Evolutionary conservation across 2,888 invertebrate genomes (phyloP).

Genomic region (Lysandra bellargus): DNA sequence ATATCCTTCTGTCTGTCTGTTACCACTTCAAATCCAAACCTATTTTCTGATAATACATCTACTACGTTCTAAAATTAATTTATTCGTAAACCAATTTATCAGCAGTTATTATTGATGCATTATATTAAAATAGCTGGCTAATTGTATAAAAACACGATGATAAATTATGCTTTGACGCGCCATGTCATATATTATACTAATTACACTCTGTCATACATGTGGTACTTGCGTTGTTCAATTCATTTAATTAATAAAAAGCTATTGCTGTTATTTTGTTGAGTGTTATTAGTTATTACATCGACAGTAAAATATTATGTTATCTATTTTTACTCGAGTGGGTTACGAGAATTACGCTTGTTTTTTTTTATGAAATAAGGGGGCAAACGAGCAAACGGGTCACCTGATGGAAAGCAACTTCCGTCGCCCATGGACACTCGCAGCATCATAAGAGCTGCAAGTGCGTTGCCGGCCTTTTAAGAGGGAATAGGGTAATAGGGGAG

Average conservation of each 20-base stretch:
- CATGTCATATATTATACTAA: background rate
- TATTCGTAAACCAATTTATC: background rate
- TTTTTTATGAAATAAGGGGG: too few species aligned
- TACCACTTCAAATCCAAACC: too few species aligned
- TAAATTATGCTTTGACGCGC: background rate
- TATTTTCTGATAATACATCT: too few species aligned
- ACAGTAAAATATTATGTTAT: background rate
- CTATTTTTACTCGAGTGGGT: background rate
- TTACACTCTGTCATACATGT: background rate
- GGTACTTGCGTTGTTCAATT: background rate
- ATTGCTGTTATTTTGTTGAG: background rate
- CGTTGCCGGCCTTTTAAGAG: too few species aligned
- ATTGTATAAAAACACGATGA: background rate
- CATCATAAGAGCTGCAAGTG: too few species aligned
- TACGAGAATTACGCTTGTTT: too few species aligned
- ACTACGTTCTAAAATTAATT: background rate
- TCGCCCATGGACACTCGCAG: too few species aligned
- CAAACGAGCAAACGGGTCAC: too few species aligned
- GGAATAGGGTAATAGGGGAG: too few species aligned
- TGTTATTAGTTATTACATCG: background rate
- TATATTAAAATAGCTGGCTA: background rate
- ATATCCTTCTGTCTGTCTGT: too few species aligned
- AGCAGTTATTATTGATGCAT: background rate
- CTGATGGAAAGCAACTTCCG: too few species aligned
- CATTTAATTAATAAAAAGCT: background rate